Percentiles rank a stretch among this genome's conserved stretches.
These are phyloP conservation scores for Ceriagrion tenellum DNA, from an alignment of 2,888 invertebrate genomes.

Conservation along the genomic window DNA sequence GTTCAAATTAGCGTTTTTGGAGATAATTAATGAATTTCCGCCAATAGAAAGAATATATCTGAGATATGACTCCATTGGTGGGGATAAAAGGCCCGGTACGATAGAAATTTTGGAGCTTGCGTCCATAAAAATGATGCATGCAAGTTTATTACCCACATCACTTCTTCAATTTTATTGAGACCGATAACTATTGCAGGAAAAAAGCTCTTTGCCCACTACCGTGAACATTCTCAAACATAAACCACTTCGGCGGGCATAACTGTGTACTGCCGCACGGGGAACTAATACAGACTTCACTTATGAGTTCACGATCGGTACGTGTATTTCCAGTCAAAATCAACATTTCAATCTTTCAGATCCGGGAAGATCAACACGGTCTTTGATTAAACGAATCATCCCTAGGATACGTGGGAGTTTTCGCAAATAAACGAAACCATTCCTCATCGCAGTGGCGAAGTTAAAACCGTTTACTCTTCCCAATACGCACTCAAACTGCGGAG, in stretches of 20 bases:
- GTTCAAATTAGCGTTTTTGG: too few species aligned
- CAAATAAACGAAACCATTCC: slow-evolving; percentile 31
- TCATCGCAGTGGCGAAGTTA: slow-evolving; percentile 24
- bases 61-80: too few species aligned
- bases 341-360: background rate
- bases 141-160: too few species aligned
- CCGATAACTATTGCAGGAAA: too few species aligned
- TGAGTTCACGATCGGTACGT: slow-evolving; percentile 6
- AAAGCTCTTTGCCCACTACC: background rate
- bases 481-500: background rate
- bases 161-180: too few species aligned
- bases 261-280: background rate
- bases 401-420: background rate
- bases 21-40: too few species aligned
- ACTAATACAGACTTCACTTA: background rate
- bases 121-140: too few species aligned
- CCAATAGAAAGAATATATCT: too few species aligned
- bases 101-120: too few species aligned
- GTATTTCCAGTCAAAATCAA: slow-evolving; percentile 16
- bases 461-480: slow-evolving; percentile 25
- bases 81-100: too few species aligned
- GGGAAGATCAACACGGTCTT: slow-evolving; percentile 9
- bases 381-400: slow-evolving; percentile 24
- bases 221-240: background rate
- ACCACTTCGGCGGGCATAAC: background rate